Evolutionary conservation across 2,113 vertebrate species (phyloP).

Genomic region (Sisor rabdophorus): DNA sequence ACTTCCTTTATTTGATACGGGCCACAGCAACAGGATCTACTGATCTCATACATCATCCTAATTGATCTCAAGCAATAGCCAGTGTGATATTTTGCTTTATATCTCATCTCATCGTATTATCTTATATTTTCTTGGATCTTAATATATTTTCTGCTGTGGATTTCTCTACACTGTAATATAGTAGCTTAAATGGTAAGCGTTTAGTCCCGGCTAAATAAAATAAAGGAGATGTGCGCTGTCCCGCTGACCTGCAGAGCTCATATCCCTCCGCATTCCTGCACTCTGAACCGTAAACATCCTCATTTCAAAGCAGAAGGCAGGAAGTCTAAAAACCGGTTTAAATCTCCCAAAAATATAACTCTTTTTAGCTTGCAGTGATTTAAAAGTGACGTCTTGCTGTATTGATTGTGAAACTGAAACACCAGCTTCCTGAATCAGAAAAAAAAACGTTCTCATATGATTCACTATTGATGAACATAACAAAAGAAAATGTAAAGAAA

Average conservation of each 20-base stretch:
- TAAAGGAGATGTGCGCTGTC: conserved; percentile 35
- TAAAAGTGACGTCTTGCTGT: conserved; percentile 11
- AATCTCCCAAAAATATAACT: conserved; percentile 34
- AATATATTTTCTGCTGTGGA: neutral
- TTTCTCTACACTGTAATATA: neutral
- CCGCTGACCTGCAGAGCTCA: conserved; percentile 46
- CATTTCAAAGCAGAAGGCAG: conserved; percentile 51
- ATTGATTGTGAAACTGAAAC: conserved; percentile 19
- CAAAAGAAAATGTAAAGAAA: neutral
- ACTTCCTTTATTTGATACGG: neutral
- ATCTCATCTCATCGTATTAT: too few species aligned
- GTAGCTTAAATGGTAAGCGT: neutral
- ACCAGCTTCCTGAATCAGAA: neutral
- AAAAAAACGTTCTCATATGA: neutral
- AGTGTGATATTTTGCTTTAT: neutral
- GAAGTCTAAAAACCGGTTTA: conserved; percentile 43
- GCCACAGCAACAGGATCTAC: neutral
- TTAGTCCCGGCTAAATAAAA: conserved; percentile 16
- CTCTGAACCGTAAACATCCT: conserved; percentile 55
- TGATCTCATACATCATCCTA: neutral
- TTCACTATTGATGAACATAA: neutral
- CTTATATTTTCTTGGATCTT: neutral
- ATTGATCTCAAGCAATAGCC: neutral
- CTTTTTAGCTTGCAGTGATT: conserved; percentile 12
- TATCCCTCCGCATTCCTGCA: conserved; percentile 51